Base-by-base conservation (phyloP, 2,888 invertebrate genomes). In the Chrysotoxum bicinctum region DNA sequence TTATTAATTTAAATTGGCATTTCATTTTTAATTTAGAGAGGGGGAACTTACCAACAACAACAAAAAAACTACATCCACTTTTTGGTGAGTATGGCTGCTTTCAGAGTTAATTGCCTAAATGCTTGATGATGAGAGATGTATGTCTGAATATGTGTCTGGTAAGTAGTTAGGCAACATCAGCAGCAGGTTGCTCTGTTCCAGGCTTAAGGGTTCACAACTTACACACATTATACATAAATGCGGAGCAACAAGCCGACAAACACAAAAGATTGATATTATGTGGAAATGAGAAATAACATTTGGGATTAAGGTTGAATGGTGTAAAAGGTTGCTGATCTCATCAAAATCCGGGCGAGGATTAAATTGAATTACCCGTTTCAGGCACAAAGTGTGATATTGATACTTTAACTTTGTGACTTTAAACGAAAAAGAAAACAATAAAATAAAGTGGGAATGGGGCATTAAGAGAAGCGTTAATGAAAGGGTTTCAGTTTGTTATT, bases 1-100 rank as follows among this genome's bases (percentile, higher is more conserved):
- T 85, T 85, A 85, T 85, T 85, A 85, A 85, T 85, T 85, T 80
- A 85, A 80, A 85, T 80, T 85, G 85, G 85, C 85, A 81, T 85
- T 78, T 85, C 62, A 76, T 73, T 85, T 85, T 85, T 73, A 73
- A 73, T 85, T 85, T 81, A 75, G 48, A 48, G n/a, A 75, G 56
- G n/a, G 37, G 58, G 58, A 72, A 72, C 74, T 9, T 40, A 58
- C 43, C 16, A 45, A 69, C 9, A 16, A 64, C 37, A 26, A 60
- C 23, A 62, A 30, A 73, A 19, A 37, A 62, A 30, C 62, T 6
- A 68, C 40, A 72, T 37, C 40, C 14, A 52, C 32, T n/a, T 56
- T 54, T 66, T 58, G 48, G 48, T 37, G 58, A 72, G 68, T 73
- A 56, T 56, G 10, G 16, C 16, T 30, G 62, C 83, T 78, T 78